Base-by-base conservation (phyloP, 2,888 invertebrate genomes). In the Athalia cordata region DNA sequence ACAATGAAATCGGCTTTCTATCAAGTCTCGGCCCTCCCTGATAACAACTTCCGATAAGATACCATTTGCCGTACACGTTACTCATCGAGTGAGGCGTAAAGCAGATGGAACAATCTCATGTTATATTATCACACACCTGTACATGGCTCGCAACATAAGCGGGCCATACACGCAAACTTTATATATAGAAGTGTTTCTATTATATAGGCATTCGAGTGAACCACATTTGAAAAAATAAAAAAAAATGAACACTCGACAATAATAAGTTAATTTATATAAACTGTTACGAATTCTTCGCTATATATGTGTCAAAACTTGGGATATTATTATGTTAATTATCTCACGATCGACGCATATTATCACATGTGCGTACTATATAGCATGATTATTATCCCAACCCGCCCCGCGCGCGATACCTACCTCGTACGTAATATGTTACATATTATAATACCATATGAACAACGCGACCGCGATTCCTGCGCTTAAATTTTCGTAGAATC, bases 51-150 rank as follows among this genome's bases (percentile, higher is more conserved):
- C 57, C 74, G 78, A 78, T 66, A 74, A 67, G 83, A 83, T 83
- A 83, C 80, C 80, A 81, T 83, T 82, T 76, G 65, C 77, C 76
- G 78, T 75, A 59, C 75, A 52, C 70, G 75, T 83, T 82, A 82
- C 81, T 83, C 82, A 83, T 55, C 55, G 55, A 55, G 55, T 55
- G 55, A 55, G 55, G 55, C 6, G 55, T 55, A 4, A 55, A n/a
- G 55, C 55, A 55, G 55, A 55, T 55, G 55, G 5, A 55, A 55
- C 55, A n/a, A 55, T 11, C n/a, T 55, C 7, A 9, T 11, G 4
- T 11, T 55, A 55, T 7, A 55, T 29, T 29, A 29, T 29, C 29
- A 6, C 6, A 55, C 55, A 55, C 55, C 55, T 55, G 7, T 55
- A 55, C n/a, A 11, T 55, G 11, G 6, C 6, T 11, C n/a, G n/a